These are phyloP conservation scores for Parotocinclus haroldoi DNA, from an alignment of 2,797 vertebrate species.

Conservation along the genomic window DNA sequence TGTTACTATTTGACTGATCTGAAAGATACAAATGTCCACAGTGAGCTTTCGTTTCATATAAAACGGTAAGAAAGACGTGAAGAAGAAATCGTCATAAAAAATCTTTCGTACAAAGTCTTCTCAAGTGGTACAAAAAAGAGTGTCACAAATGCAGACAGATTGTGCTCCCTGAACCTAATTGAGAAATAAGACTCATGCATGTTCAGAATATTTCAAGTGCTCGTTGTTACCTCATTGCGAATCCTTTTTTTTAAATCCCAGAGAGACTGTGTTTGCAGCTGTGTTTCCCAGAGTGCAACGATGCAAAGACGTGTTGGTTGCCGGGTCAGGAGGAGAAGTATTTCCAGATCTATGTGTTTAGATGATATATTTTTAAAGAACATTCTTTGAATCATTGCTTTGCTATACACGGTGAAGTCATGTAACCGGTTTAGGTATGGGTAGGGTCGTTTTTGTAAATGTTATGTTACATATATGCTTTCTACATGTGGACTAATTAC, in stretches of 20 bases:
- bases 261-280: conserved; percentile 56
- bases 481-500: conserved; percentile 33
- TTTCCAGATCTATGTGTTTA: conserved; percentile 6
- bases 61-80: conserved; percentile 56
- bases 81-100: conserved; percentile 52
- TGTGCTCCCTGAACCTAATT: conserved; percentile 67
- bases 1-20: conserved; percentile 19
- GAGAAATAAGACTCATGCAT: conserved; percentile 59
- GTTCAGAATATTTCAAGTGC: conserved; percentile 35
- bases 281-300: conserved; percentile 42
- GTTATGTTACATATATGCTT: conserved; percentile 37
- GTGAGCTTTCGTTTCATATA: conserved; percentile 53
- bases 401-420: conserved; percentile 8
- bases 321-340: conserved; percentile 22
- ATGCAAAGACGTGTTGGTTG: conserved; percentile 28
- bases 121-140: conserved; percentile 43
- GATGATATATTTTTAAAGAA: conserved; percentile 26
- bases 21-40: conserved; percentile 34
- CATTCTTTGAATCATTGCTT: conserved; percentile 33
- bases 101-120: conserved; percentile 41
- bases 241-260: conserved; percentile 59
- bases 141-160: conserved; percentile 48
- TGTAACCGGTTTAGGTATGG: conserved; percentile 11
- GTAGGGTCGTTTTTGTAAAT: conserved; percentile 8
- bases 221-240: conserved; percentile 32